Conservation (phyloP, 92 coral and sea anemone species). For the Porites evermanni region DNA sequence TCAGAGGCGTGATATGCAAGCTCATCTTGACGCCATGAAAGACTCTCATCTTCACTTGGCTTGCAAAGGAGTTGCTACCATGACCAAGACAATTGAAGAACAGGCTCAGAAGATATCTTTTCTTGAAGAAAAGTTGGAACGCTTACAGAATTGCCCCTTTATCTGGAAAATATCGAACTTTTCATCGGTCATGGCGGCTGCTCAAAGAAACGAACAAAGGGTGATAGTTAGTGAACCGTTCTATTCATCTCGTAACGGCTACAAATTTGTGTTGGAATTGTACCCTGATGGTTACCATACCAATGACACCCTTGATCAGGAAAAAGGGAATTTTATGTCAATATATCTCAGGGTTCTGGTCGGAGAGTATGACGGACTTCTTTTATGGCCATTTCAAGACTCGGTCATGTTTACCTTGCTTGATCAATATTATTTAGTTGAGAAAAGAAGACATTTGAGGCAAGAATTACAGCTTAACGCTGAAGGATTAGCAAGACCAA, state of each 20-base stretch:
- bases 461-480: slow-evolving; percentile 15
- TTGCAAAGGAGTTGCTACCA: slow-evolving; percentile 18
- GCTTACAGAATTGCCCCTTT: slow-evolving; percentile 40
- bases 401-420: slow-evolving; percentile 52
- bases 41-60: slow-evolving; percentile 40
- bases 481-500: slow-evolving; percentile 21
- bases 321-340: slow-evolving; percentile 31
- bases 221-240: slow-evolving; percentile 40
- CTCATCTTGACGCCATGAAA: slow-evolving; percentile 31
- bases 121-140: slow-evolving; percentile 33
- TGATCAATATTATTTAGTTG: slow-evolving; percentile 47
- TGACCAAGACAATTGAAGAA: slow-evolving; percentile 36
- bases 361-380: slow-evolving; percentile 64
- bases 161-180: slow-evolving; percentile 54
- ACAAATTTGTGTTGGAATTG: slow-evolving; percentile 28
- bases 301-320: neutral
- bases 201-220: slow-evolving; percentile 6
- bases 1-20: slow-evolving; percentile 43
- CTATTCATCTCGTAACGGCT: slow-evolving; percentile 32
- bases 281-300: slow-evolving; percentile 43
- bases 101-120: slow-evolving; percentile 27
- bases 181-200: slow-evolving; percentile 22
- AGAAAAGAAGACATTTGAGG: slow-evolving; percentile 52
- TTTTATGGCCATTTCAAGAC: slow-evolving; percentile 66
- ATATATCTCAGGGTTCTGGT: slow-evolving; percentile 45